Evolutionary conservation across 2,888 invertebrate genomes (phyloP).

Genomic region (Pyralis farinalis): DNA sequence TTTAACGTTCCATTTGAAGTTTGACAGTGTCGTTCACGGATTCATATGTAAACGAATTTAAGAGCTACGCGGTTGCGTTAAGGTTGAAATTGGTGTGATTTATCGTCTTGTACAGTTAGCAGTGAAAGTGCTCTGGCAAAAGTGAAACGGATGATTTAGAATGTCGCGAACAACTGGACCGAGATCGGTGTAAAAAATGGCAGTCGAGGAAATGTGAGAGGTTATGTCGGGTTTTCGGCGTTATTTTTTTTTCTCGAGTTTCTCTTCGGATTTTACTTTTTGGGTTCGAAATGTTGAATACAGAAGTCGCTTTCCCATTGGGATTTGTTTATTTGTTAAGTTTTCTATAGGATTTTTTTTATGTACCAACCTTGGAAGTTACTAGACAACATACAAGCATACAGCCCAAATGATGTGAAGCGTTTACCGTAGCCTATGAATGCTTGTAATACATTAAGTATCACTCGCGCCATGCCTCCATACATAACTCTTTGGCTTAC

Average conservation of each 20-base stretch:
- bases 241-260: conserved; percentile 9
- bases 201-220: conserved; percentile 55
- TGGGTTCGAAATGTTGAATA: background rate
- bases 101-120: conserved; percentile 56
- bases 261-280: background rate
- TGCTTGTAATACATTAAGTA: no score
- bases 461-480: no score
- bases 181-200: conserved; percentile 62
- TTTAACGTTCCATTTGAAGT: background rate
- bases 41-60: background rate
- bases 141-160: conserved; percentile 71
- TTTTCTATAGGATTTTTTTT: no score
- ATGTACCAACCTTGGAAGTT: no score
- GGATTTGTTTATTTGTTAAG: no score
- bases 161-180: conserved; percentile 48
- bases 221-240: conserved; percentile 28
- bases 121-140: conserved; percentile 74
- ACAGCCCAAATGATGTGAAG: no score
- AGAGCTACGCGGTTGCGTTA: conserved; percentile 22
- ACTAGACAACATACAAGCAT: no score
- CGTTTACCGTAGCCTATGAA: no score
- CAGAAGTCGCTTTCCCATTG: conserved; percentile 3
- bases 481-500: no score
- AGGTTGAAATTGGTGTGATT: conserved; percentile 36
- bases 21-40: background rate